phyloP scores from a whole-genome alignment of 2,113 vertebrate species.

The Orycteropus afer region DNA sequence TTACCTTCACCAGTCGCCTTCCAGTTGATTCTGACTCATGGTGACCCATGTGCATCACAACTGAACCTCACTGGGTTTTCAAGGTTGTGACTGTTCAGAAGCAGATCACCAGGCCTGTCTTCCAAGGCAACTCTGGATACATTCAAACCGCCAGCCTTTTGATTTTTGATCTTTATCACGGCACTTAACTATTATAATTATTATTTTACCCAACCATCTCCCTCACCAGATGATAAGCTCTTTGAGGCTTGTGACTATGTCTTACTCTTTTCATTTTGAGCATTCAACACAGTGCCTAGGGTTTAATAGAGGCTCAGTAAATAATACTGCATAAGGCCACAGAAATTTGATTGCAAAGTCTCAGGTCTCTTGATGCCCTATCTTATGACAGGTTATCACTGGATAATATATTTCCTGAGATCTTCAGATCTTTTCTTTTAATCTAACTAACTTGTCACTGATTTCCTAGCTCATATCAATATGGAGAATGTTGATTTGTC shows the following conservation, averaged over 20 bases:
- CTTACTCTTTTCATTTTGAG: conserved; percentile 45
- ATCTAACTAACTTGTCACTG: neutral
- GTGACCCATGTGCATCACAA: no score
- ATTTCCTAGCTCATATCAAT: neutral
- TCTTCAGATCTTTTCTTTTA: conserved; percentile 39
- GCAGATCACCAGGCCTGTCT: no score
- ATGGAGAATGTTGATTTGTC: neutral
- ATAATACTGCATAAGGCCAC: neutral
- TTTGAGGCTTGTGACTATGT: conserved; percentile 26
- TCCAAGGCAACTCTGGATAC: no score
- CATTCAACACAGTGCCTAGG: neutral
- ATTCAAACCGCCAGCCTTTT: no score
- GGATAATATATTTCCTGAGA: neutral
- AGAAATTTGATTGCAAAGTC: conserved; percentile 15
- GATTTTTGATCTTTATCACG: neutral
- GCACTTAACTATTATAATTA: neutral
- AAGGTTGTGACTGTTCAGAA: no score
- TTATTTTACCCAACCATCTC: neutral
- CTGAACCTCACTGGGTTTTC: no score
- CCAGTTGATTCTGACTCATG: no score
- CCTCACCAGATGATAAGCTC: conserved; percentile 4
- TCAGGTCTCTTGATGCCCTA: neutral
- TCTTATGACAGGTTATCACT: neutral
- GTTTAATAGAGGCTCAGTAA: conserved; percentile 23
- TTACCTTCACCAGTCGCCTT: neutral